A percentile compares a stretch with the other conserved stretches of the same genome.
These are phyloP conservation scores for Neopipo cinnamomea DNA, from an alignment of 2,113 vertebrate genomes.

Conservation along the genomic window DNA sequence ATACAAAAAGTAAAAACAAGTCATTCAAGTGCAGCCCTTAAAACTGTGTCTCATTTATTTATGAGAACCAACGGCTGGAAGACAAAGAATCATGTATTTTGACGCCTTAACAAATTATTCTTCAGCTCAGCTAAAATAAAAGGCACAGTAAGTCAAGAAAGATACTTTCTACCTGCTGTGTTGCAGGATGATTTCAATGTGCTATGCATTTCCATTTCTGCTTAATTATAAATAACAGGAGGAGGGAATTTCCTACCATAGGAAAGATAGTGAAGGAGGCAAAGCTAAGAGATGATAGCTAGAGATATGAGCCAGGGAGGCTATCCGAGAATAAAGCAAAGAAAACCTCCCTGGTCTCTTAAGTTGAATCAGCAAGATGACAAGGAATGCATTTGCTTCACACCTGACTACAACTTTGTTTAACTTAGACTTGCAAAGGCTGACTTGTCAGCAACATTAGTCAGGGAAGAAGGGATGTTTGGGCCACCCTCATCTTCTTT, in stretches of 20 bases:
- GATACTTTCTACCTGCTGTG: background rate
- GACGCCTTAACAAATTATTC: background rate
- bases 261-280: background rate
- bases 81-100: background rate
- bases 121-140: background rate
- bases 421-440: background rate
- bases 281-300: background rate
- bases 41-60: background rate
- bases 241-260: background rate
- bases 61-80: background rate
- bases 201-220: background rate
- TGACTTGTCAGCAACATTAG: background rate
- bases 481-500: background rate
- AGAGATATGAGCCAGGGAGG: background rate
- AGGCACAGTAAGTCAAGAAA: background rate
- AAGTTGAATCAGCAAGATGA: background rate
- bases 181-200: background rate
- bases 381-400: background rate
- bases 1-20: background rate
- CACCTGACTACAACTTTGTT: background rate
- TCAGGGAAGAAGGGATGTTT: background rate
- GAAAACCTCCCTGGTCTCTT: background rate
- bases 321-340: background rate
- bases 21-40: background rate
- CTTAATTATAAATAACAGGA: background rate